Conservation (phyloP, 2,888 invertebrate genomes). For the Odontothrips loti region DNA sequence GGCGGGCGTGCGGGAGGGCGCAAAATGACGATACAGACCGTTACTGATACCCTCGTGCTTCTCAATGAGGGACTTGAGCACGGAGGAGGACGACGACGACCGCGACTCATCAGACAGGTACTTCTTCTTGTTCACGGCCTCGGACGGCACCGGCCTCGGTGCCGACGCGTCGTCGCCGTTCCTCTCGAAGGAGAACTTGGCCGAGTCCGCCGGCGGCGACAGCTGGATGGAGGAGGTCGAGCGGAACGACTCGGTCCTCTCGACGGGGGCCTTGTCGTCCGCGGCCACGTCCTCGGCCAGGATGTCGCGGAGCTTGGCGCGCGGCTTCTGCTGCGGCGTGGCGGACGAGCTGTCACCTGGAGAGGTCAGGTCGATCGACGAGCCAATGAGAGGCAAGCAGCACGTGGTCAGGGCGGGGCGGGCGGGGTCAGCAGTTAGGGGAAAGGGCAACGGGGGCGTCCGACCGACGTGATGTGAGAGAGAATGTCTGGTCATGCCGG, state of each 20-base stretch:
- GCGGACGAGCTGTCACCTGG: neutral
- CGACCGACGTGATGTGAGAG: too few species aligned
- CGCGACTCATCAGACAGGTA: neutral
- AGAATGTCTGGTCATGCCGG: too few species aligned
- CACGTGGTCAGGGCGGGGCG: too few species aligned
- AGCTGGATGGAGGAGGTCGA: neutral
- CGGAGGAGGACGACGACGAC: neutral
- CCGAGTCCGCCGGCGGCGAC: neutral
- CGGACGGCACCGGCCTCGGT: too few species aligned
- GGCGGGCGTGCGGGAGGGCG: too few species aligned
- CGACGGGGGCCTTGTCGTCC: neutral
- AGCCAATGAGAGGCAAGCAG: too few species aligned
- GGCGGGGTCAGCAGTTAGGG: too few species aligned
- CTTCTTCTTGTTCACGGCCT: neutral
- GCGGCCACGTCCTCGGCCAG: constrained; percentile 24
- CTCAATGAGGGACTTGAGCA: neutral
- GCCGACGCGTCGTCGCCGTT: neutral
- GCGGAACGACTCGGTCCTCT: neutral
- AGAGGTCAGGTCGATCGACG: neutral
- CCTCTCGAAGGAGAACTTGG: neutral
- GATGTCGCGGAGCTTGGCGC: constrained; percentile 42
- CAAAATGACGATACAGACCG: neutral
- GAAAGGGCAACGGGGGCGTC: too few species aligned
- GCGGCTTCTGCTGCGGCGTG: constrained; percentile 40
- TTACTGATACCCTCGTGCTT: neutral